phyloP scores from a whole-genome alignment of 2,797 vertebrate species.

The Apogon hyalosoma region DNA sequence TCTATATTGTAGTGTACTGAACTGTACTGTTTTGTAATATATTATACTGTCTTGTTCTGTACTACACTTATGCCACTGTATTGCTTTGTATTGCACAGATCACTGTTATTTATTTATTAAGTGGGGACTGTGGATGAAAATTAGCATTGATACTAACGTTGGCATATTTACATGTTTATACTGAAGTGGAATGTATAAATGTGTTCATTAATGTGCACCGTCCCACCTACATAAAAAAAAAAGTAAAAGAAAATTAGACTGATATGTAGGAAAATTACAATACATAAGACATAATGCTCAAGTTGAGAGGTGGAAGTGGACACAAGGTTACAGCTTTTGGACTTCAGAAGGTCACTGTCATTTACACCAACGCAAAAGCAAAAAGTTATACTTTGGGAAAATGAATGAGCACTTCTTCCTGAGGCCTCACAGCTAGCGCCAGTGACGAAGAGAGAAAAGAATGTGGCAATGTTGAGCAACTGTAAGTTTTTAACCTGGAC shows the following conservation, averaged over 20 bases:
- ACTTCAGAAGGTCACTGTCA: neutral
- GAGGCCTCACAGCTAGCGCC: slow-evolving; percentile 20
- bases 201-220: no score
- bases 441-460: slow-evolving; percentile 29
- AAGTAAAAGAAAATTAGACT: neutral
- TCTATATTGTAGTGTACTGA: no score
- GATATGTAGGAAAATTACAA: neutral
- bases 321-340: slow-evolving; percentile 2
- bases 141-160: no score
- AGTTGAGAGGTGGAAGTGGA: slow-evolving; percentile 3
- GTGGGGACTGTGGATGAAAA: no score
- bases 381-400: slow-evolving; percentile 7
- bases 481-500: slow-evolving; percentile 29
- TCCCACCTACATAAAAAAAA: no score
- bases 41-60: no score
- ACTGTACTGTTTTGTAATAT: no score
- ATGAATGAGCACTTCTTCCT: slow-evolving; percentile 33
- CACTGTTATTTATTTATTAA: no score
- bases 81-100: no score
- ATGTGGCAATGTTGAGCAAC: slow-evolving; percentile 20
- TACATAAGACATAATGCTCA: neutral
- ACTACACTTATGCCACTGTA: no score
- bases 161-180: no score
- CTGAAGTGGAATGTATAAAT: no score
- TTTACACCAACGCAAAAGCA: slow-evolving; percentile 16